Conservation (phyloP, 2,797 vertebrate genomes). For the Notolepis coatsorum region DNA sequence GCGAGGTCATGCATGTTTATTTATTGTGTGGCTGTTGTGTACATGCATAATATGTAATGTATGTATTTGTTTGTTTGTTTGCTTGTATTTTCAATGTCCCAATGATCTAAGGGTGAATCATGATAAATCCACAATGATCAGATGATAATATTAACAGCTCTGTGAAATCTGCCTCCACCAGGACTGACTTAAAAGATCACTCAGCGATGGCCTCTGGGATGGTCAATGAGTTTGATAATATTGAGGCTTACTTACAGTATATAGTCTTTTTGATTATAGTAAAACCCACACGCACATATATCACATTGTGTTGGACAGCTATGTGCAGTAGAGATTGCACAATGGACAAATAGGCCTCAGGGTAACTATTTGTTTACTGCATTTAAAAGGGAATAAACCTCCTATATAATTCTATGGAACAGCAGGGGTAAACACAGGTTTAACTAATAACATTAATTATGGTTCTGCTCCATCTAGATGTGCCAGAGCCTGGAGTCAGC, state of each 20-base stretch:
- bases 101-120: neutral
- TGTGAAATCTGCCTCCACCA: slow-evolving; percentile 46
- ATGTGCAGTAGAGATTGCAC: slow-evolving; percentile 12
- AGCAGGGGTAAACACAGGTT: too few relatives aligned
- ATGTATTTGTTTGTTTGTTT: neutral
- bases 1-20: slow-evolving; percentile 30
- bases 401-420: too few relatives aligned
- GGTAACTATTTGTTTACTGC: too few relatives aligned
- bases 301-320: slow-evolving; percentile 13
- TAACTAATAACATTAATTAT: too few relatives aligned
- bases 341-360: neutral
- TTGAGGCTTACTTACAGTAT: slow-evolving; percentile 35
- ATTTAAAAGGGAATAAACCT: too few relatives aligned
- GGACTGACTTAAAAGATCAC: slow-evolving; percentile 29
- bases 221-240: slow-evolving; percentile 9
- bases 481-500: too few relatives aligned
- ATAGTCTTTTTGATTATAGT: slow-evolving; percentile 32
- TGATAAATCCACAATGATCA: slow-evolving; percentile 36
- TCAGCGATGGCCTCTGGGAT: slow-evolving; percentile 16
- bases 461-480: too few relatives aligned
- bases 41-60: neutral
- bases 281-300: slow-evolving; percentile 5
- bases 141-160: slow-evolving; percentile 27
- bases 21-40: slow-evolving; percentile 9
- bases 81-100: neutral